Evolutionary conservation across 1,140 invertebrate species (phyloP), one percentile per base, ranked within the genome.

Genomic region (Pogonomyrmex californicus): DNA sequence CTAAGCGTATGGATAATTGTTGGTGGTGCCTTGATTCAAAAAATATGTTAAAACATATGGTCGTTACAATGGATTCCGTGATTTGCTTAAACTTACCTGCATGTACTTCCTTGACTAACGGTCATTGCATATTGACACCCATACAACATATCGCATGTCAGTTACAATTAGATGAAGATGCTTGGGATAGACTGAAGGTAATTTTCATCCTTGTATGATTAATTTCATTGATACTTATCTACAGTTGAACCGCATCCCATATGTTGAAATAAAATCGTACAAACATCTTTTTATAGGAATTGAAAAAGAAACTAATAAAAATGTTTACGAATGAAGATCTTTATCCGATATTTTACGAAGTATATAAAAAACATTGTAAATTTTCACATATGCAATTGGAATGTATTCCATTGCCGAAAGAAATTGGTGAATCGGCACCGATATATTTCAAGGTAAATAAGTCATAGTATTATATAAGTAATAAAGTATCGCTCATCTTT

Each of bases 271-370:
- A 10, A 73, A 56, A 60, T 33, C 14, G n/a, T n/a, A 33, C 14
- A 3, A 17, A 33, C 1, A 14, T 91, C 90, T 92, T 81, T 87
- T 91, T 96, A 95, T 93, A 97, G 96, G 95, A 96, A 87, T 97
- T 98, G 86, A 96, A 98, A 62, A 97, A 97, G 94, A 96, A 96
- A 9, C 92, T 99, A 0, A 97, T 97, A 0, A 96, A 96, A 86
- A 98, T 99, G 96, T 99, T 98, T 94, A 95, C 95, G 6, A 94
- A 95, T 0, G 95, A 96, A 91, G 96, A 97, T 66, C 95, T 98
- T 92, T 98, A 98, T 95, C 96, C 97, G n/a, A 96, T 99, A 0
- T 99, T 99, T 94, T 98, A 99, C 96, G 99, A 99, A 96, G 97
- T 97, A 17, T 98, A 97, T 36, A 97, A 97, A 87, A 96, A 96